These are phyloP conservation scores for Chlorospingus flavigularis DNA, from an alignment of 2,797 vertebrate species.

Conservation along the genomic window DNA sequence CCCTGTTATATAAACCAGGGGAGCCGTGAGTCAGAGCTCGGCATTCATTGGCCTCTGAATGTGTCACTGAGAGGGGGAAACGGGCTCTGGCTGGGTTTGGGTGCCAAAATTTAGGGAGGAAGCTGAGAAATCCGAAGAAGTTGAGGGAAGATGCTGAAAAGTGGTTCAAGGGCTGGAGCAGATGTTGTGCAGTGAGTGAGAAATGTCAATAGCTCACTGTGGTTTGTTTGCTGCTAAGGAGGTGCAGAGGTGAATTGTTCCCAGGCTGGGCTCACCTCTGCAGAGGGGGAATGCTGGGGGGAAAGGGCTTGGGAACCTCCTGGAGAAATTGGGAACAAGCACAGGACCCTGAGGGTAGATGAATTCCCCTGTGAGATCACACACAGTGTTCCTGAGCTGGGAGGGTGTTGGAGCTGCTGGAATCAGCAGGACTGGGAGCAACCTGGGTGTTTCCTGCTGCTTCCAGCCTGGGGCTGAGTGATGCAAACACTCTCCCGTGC, in stretches of 20 bases:
- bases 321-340: not conserved
- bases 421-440: not conserved
- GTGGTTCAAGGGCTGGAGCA: not conserved
- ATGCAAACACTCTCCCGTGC: not conserved
- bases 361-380: not conserved
- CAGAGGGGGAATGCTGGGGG: not conserved
- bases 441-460: not conserved
- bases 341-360: not conserved
- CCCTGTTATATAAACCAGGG: not conserved
- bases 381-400: not conserved
- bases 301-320: not conserved
- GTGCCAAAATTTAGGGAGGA: not conserved
- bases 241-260: slow-evolving; percentile 8
- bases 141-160: not conserved
- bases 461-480: not conserved
- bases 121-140: not conserved
- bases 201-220: not conserved
- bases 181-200: not conserved
- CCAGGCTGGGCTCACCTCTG: slow-evolving; percentile 10
- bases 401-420: not conserved
- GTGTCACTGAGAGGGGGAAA: not conserved
- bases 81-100: not conserved
- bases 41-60: not conserved
- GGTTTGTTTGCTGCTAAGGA: slow-evolving; percentile 32
- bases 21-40: not conserved